phyloP scores from a whole-genome alignment of 2,113 vertebrate species.

The Monopterus albus region DNA sequence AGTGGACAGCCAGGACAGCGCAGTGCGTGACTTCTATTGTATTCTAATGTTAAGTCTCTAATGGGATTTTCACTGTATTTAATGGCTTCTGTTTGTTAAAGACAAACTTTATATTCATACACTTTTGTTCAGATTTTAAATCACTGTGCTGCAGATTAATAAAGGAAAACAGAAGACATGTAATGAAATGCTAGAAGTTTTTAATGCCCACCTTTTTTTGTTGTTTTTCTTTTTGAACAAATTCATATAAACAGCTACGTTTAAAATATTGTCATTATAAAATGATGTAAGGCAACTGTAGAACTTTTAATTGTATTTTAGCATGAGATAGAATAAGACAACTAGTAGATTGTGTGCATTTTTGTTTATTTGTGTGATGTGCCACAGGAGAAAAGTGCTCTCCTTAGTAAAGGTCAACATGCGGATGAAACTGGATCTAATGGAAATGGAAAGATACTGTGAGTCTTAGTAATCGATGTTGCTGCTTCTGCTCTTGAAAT shows the following conservation, averaged over 20 bases:
- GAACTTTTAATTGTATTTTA: too few relatives aligned
- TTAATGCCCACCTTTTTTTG: too few relatives aligned
- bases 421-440: constrained; percentile 69
- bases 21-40: constrained; percentile 60
- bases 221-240: too few relatives aligned
- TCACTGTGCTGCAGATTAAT: neutral
- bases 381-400: constrained; percentile 79
- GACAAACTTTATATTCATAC: neutral
- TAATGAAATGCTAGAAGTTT: too few relatives aligned
- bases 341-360: neutral
- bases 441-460: constrained; percentile 81
- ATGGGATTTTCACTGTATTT: neutral
- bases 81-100: neutral
- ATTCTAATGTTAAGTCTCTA: neutral
- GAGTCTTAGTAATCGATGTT: constrained; percentile 38
- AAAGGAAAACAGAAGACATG: too few relatives aligned
- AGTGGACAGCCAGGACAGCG: constrained; percentile 79
- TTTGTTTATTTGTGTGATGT: constrained; percentile 19
- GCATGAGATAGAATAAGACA: too few relatives aligned
- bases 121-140: neutral
- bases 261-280: neutral
- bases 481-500: neutral
- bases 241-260: too few relatives aligned
- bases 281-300: neutral
- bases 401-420: constrained; percentile 72